phyloP scores from a whole-genome alignment of 2,113 vertebrate genomes.

The Leptosomus discolor region DNA sequence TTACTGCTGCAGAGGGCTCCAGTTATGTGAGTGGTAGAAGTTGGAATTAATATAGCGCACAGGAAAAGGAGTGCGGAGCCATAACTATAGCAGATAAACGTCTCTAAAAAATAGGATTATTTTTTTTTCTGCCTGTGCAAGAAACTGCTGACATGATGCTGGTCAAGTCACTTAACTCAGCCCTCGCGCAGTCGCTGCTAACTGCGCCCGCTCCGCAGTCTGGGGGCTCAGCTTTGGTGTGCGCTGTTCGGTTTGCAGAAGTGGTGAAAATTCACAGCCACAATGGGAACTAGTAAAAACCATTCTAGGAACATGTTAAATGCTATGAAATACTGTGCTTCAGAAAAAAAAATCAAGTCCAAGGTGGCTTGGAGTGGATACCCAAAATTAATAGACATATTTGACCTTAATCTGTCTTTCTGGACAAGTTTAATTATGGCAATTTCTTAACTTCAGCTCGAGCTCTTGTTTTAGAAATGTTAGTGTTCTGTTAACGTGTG shows the following conservation, averaged over 20 bases:
- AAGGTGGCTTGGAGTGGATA: neutral
- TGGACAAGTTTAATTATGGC: constrained; percentile 63
- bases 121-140: neutral
- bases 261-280: neutral
- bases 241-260: neutral
- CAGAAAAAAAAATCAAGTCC: neutral
- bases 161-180: neutral
- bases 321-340: neutral
- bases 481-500: neutral
- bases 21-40: neutral
- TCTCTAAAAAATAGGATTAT: neutral
- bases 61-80: neutral
- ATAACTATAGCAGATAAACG: fast-evolving
- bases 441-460: constrained; percentile 23
- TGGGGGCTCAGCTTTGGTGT: neutral
- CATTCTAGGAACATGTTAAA: fast-evolving
- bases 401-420: constrained; percentile 64
- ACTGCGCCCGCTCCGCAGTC: fast-evolving
- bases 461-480: constrained; percentile 21
- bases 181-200: fast-evolving
- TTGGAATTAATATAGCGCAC: fast-evolving
- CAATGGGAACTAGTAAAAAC: neutral
- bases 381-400: constrained; percentile 50
- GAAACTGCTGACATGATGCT: neutral
- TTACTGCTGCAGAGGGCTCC: neutral